Conservation (phyloP, 35 echinoderm and acorn worm genomes). For the Anneissia japonica region DNA sequence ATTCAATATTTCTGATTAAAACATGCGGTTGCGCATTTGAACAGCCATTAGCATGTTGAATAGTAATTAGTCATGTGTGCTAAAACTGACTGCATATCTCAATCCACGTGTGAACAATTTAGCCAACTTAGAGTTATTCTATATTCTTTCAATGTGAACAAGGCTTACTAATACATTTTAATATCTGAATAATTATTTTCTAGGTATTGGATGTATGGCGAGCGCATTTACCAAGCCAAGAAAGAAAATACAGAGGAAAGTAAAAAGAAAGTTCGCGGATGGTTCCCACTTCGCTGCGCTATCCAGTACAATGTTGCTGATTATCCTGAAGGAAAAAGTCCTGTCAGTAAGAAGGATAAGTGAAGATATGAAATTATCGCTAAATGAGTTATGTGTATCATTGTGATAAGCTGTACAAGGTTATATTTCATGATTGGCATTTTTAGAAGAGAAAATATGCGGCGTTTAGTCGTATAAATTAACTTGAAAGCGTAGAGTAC, state of each 20-base stretch:
- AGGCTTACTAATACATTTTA: not conserved
- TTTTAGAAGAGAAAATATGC: no score
- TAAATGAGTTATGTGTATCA: no score
- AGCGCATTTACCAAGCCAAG: not conserved
- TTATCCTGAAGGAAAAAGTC: not conserved
- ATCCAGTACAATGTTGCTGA: not conserved
- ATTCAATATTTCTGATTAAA: no score
- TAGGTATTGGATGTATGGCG: constrained; percentile 54
- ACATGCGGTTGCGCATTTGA: not conserved
- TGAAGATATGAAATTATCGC: no score
- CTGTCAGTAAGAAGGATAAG: not conserved
- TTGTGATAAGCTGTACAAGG: no score
- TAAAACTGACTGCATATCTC: not conserved
- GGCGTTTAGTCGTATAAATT: no score
- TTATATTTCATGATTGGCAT: no score
- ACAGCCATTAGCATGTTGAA: not conserved
- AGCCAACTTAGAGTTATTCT: not conserved
- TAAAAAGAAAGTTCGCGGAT: constrained; percentile 13
- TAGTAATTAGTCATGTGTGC: not conserved
- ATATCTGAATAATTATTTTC: not conserved
- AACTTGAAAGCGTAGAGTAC: no score
- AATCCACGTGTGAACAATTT: not conserved
- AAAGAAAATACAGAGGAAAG: constrained; percentile 5
- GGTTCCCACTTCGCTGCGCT: constrained; percentile 47
- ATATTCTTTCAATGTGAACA: not conserved